Conservation (phyloP, 1,140 invertebrate genomes). For the Ceratoteleas bidentatus region DNA sequence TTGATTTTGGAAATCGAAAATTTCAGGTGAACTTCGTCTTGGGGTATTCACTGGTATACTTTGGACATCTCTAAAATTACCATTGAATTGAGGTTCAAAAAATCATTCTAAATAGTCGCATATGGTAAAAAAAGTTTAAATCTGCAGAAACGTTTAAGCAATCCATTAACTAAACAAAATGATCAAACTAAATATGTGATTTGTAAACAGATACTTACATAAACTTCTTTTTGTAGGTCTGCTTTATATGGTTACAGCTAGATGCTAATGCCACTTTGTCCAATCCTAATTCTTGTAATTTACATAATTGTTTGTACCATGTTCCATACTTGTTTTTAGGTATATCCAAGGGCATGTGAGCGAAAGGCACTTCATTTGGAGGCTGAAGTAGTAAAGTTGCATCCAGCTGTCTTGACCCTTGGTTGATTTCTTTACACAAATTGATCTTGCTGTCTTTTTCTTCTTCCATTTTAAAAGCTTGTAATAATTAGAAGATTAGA, state of each 20-base stretch:
- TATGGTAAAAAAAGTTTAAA: too few species aligned
- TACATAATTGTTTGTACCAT: conserved; percentile 12
- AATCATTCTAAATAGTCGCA: too few species aligned
- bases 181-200: too few species aligned
- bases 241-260: not conserved
- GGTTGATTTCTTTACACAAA: conserved; percentile 1
- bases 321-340: conserved; percentile 12
- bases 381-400: not conserved
- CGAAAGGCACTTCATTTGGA: not conserved
- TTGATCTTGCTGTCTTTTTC: not conserved
- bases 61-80: too few species aligned
- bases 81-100: too few species aligned
- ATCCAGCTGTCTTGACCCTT: not conserved
- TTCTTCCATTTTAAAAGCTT: not conserved
- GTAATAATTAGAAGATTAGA: too few species aligned
- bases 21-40: too few species aligned
- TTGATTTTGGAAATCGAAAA: too few species aligned
- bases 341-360: not conserved
- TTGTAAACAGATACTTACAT: not conserved
- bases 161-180: too few species aligned
- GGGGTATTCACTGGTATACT: too few species aligned
- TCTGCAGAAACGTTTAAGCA: too few species aligned
- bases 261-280: conserved; percentile 28
- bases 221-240: conserved; percentile 10
- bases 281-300: conserved; percentile 19